phyloP scores from a whole-genome alignment of 2,113 vertebrate species.

The Oncorhynchus masou region DNA sequence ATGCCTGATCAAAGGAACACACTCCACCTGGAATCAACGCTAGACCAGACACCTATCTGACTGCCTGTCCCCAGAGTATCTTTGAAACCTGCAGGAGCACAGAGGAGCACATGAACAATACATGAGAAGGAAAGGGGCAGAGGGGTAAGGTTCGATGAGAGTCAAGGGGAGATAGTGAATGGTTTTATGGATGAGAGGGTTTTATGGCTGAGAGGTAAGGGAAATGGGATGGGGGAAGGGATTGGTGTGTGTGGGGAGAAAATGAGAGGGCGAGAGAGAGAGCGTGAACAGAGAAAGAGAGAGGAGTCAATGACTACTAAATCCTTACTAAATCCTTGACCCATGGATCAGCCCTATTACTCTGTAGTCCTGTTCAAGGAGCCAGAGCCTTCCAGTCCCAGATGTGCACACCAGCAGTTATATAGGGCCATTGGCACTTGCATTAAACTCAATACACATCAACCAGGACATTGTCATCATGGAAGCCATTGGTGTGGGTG shows the following conservation, averaged over 20 bases:
- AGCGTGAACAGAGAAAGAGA: not conserved
- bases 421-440: not conserved
- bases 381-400: not conserved
- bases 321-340: no score
- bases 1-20: slow-evolving; percentile 58
- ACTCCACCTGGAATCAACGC: slow-evolving; percentile 39
- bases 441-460: slow-evolving; percentile 3
- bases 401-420: not conserved
- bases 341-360: not conserved
- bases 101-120: slow-evolving; percentile 2
- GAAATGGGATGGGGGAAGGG: no score
- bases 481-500: not conserved
- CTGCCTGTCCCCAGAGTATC: not conserved
- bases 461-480: not conserved
- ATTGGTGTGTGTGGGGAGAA: no score
- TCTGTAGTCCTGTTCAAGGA: not conserved
- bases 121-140: not conserved
- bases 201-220: not conserved
- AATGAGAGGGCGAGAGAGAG: slow-evolving; percentile 6
- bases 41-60: slow-evolving; percentile 34
- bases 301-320: not conserved
- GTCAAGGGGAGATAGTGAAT: slow-evolving; percentile 19
- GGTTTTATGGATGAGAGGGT: slow-evolving; percentile 4
- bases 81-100: no score
- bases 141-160: not conserved